These are phyloP conservation scores for Gibbula magus DNA, from an alignment of 2,888 invertebrate genomes.

Conservation along the genomic window DNA sequence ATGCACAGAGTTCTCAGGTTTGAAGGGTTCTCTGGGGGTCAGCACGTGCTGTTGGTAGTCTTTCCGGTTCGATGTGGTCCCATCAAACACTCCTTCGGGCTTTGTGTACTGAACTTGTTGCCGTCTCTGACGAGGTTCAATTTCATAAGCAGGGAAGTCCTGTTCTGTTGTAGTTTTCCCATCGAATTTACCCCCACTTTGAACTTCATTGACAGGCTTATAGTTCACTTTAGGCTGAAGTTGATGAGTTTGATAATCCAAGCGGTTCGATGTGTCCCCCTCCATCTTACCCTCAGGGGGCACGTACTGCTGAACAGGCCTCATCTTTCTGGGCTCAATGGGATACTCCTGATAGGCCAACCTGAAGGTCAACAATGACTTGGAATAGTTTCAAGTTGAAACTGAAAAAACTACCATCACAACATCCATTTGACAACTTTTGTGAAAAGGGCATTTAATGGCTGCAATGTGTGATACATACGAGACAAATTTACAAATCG, in stretches of 20 bases:
- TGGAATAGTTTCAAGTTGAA: too few relatives aligned
- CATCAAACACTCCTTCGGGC: conserved; percentile 58
- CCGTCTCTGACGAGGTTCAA: background rate
- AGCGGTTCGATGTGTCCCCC: conserved; percentile 56
- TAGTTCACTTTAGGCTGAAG: conserved; percentile 23
- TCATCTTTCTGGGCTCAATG: conserved; percentile 53
- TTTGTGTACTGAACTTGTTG: background rate
- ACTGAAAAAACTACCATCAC: conserved; percentile 31
- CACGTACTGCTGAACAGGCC: conserved; percentile 50
- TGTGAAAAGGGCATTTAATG: too few relatives aligned
- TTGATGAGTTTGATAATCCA: conserved; percentile 33
- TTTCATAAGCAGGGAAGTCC: conserved; percentile 1
- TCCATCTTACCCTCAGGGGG: conserved; percentile 66
- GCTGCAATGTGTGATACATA: too few relatives aligned
- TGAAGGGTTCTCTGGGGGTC: conserved; percentile 48
- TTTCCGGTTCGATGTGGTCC: conserved; percentile 53
- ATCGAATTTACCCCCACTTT: conserved; percentile 55
- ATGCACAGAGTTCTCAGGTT: background rate
- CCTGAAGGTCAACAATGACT: background rate
- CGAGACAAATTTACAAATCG: too few relatives aligned
- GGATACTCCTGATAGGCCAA: conserved; percentile 62
- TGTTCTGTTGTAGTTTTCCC: conserved; percentile 56
- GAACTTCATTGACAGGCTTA: conserved; percentile 27
- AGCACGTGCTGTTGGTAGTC: conserved; percentile 54
- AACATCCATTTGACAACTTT: too few relatives aligned